Base-by-base conservation (phyloP, 2,797 vertebrate genomes). In the Aquila chrysaetos region DNA sequence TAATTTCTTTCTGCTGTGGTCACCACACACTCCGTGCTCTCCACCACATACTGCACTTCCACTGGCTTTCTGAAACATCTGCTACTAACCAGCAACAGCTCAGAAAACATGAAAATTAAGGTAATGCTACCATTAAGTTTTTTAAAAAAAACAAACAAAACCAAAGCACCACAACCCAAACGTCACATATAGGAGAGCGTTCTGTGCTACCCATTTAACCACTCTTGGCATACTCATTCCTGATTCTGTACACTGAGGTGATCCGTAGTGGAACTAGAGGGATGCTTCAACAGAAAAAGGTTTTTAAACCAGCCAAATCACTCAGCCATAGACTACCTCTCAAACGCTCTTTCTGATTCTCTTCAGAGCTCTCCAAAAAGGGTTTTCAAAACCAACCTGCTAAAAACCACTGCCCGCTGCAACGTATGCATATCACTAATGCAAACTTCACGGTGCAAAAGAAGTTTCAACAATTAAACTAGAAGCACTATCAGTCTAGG, bases 391-490 rank as follows among this genome's bases (percentile, higher is more conserved):
- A n/a, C 13, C 72, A 31, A 1, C 30, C 12, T 20, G 44, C 18
- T 9, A 1, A 17, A 91, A 37, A 1, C 27, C 57, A 33, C 5
- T 16, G 59, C n/a, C 76, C 35, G 8, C 37, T 27, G 39, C 16
- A 85, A 20, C 20, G 13, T 0, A 28, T 11, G 8, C 35, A 1
- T 2, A 4, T 1, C 46, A 9, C 44, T 6, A 48, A 19, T 13
- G 33, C 41, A 17, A n/a, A 48, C 18, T 1, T 4, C 33, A 19
- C 0, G 0, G 30, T 2, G 13, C 27, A 53, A 16, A 54, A 18
- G 35, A 6, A 49, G 11, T 8, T 56, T 11, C 27, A 51, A 1
- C 22, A 11, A 35, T 2, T 9, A 11, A 56, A 30, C 7, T 2
- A 46, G 46, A 20, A 30, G 27, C 10, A 13, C 13, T 3, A 5